A percentile compares a stretch with the other conserved stretches of the same genome.
These are phyloP conservation scores for Cyclina sinensis DNA, from an alignment of 1,140 invertebrate species.

Conservation along the genomic window DNA sequence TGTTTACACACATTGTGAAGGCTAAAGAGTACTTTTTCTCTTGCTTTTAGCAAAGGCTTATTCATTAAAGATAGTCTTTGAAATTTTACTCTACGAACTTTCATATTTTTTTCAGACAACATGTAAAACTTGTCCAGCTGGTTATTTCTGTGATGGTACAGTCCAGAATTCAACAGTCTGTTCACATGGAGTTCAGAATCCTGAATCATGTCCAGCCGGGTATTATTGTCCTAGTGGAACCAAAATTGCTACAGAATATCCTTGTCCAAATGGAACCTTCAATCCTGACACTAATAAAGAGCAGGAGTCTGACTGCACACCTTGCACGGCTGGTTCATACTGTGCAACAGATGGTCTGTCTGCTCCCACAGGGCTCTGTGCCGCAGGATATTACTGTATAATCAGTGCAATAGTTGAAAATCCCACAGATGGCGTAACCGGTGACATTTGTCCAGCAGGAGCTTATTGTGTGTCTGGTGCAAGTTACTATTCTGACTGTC, in stretches of 20 bases:
- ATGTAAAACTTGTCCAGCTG: slow-evolving; percentile 81
- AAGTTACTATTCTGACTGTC: slow-evolving; percentile 67
- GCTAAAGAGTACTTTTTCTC: too few relatives aligned
- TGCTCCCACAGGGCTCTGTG: slow-evolving; percentile 72
- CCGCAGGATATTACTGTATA: slow-evolving; percentile 77
- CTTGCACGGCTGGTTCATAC: slow-evolving; percentile 75
- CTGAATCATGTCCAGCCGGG: slow-evolving; percentile 78
- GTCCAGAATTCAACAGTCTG: slow-evolving; percentile 82
- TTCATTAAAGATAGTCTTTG: too few relatives aligned
- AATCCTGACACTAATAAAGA: slow-evolving; percentile 72
- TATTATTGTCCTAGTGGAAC: slow-evolving; percentile 82
- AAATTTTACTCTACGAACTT: too few relatives aligned
- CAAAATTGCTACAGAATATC: slow-evolving; percentile 77
- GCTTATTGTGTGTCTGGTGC: slow-evolving; percentile 78
- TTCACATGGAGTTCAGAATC: slow-evolving; percentile 83
- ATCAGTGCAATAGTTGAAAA: slow-evolving; percentile 66
- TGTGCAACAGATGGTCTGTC: slow-evolving; percentile 74
- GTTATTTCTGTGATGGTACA: slow-evolving; percentile 84
- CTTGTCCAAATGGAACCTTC: slow-evolving; percentile 82
- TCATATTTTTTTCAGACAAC: slow-evolving; percentile 73
- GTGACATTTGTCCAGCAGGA: slow-evolving; percentile 79
- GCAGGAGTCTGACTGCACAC: slow-evolving; percentile 76
- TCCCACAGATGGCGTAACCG: slow-evolving; percentile 77
- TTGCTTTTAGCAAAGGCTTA: too few relatives aligned
- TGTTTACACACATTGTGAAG: too few relatives aligned